Evolutionary conservation across 2,797 vertebrate species (phyloP), one percentile per base, ranked within the genome.

Genomic region (Enteromius trimaculatus): DNA sequence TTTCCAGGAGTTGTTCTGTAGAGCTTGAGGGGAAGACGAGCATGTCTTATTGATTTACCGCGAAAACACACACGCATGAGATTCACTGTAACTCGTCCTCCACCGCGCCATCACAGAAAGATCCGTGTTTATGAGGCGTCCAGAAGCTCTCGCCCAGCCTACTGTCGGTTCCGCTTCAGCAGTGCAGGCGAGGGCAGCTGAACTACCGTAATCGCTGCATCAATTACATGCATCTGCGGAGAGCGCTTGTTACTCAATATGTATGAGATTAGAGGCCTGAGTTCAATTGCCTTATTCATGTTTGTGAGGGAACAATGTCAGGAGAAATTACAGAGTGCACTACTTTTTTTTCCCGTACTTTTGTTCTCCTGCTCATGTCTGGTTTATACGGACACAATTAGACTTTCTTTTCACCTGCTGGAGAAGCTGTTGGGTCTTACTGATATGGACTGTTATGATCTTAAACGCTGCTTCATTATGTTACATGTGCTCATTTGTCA

Each of bases 251-350:
- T 80, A 83, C 80, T 87, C 81, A 87, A 89, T 90, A 93, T 91
- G 90, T 82, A 92, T 87, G 83, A 92, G 89, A 89, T 90, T 88
- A 88, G 88, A 85, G 90, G 91, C 75, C 85, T 7, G 51, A 80
- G 86, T 87, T 81, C 77, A 84, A 82, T 83, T 85, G 90, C 87
- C 90, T 90, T 91, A 92, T 93, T 93, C 87, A 89, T 91, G 89
- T 90, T 90, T 87, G 90, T 87, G 86, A 86, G 90, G 87, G 81
- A 92, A 89, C 75, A 88, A 82, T 91, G 91, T 92, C 90, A 90
- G 86, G 80, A 53, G 85, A 92, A 92, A 94, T 94, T 93, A 92
- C 81, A 79, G 89, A 84, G 66, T 74, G 80, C 66, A 39, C 53
- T 29, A 23, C 60, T 51, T n/a, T 51, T 72, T 81, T 82, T 77